These are phyloP conservation scores for Balaenoptera acutorostrata DNA, from an alignment of 2,113 vertebrate species.

Conservation along the genomic window DNA sequence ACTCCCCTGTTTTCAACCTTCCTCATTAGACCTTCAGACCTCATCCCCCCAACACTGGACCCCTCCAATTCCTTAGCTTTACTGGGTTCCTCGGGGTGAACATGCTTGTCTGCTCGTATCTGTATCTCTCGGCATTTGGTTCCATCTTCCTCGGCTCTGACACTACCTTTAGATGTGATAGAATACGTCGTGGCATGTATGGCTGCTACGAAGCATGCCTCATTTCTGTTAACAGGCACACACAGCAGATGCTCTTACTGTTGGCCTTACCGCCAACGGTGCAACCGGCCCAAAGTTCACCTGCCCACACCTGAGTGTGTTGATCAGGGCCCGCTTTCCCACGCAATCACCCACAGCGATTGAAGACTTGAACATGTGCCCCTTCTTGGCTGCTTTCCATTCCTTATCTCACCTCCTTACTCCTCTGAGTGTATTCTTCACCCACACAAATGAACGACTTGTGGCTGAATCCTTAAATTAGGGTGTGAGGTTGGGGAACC, in stretches of 20 bases:
- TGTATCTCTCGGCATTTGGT: neutral
- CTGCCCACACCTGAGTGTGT: neutral
- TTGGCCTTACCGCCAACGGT: no score
- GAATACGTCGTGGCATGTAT: neutral
- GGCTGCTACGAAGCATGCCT: neutral
- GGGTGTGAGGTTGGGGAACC: neutral
- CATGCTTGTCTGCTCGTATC: neutral
- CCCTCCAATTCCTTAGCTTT: neutral
- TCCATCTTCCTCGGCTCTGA: neutral
- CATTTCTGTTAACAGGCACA: neutral
- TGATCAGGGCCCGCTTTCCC: neutral
- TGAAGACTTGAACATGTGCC: neutral
- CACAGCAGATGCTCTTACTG: no score
- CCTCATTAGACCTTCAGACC: neutral
- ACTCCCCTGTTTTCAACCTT: neutral
- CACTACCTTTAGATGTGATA: no score
- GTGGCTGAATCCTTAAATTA: neutral
- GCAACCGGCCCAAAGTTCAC: neutral
- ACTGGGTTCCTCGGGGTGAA: neutral
- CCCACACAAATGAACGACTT: no score
- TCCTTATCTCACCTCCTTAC: neutral
- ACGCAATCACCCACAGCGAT: neutral
- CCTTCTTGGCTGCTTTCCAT: neutral
- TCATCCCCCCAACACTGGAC: neutral
- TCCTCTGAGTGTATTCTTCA: neutral